Evolutionary conservation across 2,888 invertebrate species (phyloP), one percentile per base, ranked within the genome.

Genomic region (Ditula angustiorana): DNA sequence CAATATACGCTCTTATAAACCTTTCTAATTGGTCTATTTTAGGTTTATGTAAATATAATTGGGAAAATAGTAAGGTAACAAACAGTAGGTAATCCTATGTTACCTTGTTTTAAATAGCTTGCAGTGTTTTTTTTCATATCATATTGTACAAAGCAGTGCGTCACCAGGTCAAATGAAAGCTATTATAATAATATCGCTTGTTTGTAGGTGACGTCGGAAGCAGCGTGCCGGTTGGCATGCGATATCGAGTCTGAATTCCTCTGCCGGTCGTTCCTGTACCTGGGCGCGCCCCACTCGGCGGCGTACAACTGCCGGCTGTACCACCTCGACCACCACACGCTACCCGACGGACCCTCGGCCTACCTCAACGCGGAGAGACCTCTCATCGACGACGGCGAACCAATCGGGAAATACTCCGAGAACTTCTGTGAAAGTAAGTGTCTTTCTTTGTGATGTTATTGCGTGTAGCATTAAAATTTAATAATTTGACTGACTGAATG

Each of bases 181-280:
- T n/a, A 33, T 11, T 2, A n/a, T 41, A 67, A 23, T 62, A 24
- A 67, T 66, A 66, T 61, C 66, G 52, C 68, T 67, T 49, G 63
- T 66, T 66, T 64, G 68, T 73, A 95, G 95, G 96, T 98, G 56
- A 97, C 97, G 68, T 97, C 96, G 66, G 97, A 98, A 79, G 95
- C 96, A 0, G 98, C 97, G n/a, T 98, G 98, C 79, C 95, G 96
- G 61, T 90, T 97, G 65, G 98, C 98, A 55, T 98, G 98, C 85
- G 98, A 98, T 88, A 96, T 98, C 67, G 98, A 98, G 86, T 96
- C 96, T 61, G 98, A 98, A 88, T 98, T 98, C 92, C 94, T 98
- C 46, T 98, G 98, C 85, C 95, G 98, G 33, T 97, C 97, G 0
- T 97, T 95, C 93, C 88, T 97, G 67, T 97, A 80, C 95, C 95